phyloP scores from a whole-genome alignment of 2,888 invertebrate genomes.

The Chrysina gloriosa region DNA sequence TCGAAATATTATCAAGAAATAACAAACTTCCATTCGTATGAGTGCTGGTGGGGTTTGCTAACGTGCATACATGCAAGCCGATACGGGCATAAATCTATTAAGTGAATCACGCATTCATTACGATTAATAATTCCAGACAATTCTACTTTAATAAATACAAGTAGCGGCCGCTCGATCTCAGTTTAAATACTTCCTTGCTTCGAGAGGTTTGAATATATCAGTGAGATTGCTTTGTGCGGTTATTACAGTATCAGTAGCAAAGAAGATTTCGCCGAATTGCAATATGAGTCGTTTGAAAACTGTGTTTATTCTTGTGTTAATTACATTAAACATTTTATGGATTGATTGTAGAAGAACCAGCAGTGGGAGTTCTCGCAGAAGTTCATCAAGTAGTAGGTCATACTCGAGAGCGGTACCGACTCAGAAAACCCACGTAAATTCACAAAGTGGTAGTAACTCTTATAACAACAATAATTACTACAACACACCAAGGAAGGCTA shows the following conservation, averaged over 20 bases:
- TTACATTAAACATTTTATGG: not conserved
- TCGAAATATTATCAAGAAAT: too few species aligned
- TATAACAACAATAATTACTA: not conserved
- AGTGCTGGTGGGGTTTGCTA: not conserved
- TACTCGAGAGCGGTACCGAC: conserved; percentile 6
- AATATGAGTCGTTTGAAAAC: not conserved
- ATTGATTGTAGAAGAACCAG: not conserved
- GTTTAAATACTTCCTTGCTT: conserved; percentile 1
- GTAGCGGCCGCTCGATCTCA: not conserved
- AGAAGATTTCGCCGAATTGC: not conserved
- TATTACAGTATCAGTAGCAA: not conserved
- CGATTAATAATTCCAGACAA: conserved; percentile 25
- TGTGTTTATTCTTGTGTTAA: not conserved
- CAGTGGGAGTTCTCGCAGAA: not conserved
- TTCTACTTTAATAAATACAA: conserved; percentile 32
- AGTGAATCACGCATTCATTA: conserved; percentile 22
- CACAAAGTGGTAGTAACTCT: not conserved
- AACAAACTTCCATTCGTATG: too few species aligned
- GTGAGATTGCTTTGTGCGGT: not conserved
- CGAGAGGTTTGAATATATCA: not conserved
- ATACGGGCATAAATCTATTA: not conserved
- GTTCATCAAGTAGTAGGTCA: not conserved
- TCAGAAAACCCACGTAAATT: not conserved
- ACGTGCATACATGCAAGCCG: not conserved
- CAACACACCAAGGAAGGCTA: conserved; percentile 4